phyloP scores from a whole-genome alignment of 2,888 invertebrate species.

The Drosophila stalkeri region DNA sequence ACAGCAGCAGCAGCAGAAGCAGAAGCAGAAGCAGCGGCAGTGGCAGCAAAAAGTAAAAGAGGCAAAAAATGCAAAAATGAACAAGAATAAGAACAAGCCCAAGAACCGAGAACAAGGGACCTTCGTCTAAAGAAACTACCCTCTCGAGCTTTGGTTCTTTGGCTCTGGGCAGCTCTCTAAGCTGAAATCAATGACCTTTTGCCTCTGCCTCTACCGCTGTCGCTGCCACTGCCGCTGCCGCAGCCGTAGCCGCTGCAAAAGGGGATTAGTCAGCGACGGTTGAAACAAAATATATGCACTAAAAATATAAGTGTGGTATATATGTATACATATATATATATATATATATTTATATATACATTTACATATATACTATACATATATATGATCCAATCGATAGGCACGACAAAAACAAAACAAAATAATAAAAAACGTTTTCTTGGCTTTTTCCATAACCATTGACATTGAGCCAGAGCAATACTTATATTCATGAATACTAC shows the following conservation, averaged over 20 bases:
- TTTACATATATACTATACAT: constrained; percentile 19
- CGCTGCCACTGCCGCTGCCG: constrained; percentile 42
- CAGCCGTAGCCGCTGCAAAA: constrained; percentile 43
- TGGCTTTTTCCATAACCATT: constrained; percentile 55
- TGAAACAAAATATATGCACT: constrained; percentile 61
- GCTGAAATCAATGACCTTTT: constrained; percentile 83
- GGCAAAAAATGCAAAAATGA: constrained; percentile 17
- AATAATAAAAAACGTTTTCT: constrained; percentile 40
- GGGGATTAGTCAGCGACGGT: constrained; percentile 65
- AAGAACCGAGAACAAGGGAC: constrained; percentile 52
- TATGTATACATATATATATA: constrained; percentile 29
- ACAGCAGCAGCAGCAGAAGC: constrained; percentile 17
- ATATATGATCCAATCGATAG: constrained; percentile 61
- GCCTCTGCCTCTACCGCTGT: constrained; percentile 39
- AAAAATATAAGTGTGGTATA: constrained; percentile 41
- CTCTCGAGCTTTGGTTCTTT: constrained; percentile 55
- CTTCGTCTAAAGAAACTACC: constrained; percentile 78
- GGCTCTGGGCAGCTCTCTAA: constrained; percentile 60
- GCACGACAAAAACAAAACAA: constrained; percentile 29
- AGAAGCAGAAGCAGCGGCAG: constrained; percentile 16
- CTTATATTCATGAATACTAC: constrained; percentile 43
- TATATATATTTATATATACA: constrained; percentile 34
- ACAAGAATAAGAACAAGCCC: constrained; percentile 21
- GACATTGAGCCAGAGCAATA: constrained; percentile 57
- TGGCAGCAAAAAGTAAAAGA: constrained; percentile 18